Conservation (phyloP, 92 coral and sea anemone species). For the Parazoanthus darwini region DNA sequence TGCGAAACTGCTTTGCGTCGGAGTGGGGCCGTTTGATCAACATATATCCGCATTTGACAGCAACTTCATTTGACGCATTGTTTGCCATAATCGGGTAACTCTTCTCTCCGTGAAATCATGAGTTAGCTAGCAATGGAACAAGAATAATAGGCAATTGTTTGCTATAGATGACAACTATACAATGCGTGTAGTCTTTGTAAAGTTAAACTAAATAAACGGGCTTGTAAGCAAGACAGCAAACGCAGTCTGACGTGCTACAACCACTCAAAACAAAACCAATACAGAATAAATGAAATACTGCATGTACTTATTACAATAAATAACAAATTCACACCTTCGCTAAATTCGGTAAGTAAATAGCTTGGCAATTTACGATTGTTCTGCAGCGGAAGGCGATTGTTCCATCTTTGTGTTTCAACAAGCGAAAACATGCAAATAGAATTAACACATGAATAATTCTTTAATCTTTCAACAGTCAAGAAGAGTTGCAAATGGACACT, state of each 20-base stretch:
- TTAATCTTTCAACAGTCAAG: too few relatives aligned
- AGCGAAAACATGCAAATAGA: too few relatives aligned
- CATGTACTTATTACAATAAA: neutral
- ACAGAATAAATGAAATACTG: neutral
- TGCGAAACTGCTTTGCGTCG: conserved; percentile 62
- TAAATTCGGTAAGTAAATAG: neutral
- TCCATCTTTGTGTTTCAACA: neutral
- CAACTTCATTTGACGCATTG: conserved; percentile 13
- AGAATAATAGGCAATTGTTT: conserved; percentile 1
- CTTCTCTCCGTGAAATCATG: conserved; percentile 22
- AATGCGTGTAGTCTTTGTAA: neutral
- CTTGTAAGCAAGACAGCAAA: neutral
- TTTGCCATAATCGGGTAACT: conserved; percentile 15
- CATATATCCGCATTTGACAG: conserved; percentile 77
- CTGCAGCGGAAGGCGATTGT: neutral
- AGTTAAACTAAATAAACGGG: neutral
- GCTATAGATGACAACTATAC: too few relatives aligned
- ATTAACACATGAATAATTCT: too few relatives aligned
- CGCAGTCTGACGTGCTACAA: neutral
- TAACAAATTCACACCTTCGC: neutral
- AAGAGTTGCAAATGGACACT: too few relatives aligned
- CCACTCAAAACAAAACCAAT: neutral
- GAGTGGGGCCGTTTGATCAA: conserved; percentile 81
- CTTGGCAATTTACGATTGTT: neutral
- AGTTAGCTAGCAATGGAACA: neutral